Conservation (phyloP, 2,797 vertebrate species). For the Oophaga sylvatica region DNA sequence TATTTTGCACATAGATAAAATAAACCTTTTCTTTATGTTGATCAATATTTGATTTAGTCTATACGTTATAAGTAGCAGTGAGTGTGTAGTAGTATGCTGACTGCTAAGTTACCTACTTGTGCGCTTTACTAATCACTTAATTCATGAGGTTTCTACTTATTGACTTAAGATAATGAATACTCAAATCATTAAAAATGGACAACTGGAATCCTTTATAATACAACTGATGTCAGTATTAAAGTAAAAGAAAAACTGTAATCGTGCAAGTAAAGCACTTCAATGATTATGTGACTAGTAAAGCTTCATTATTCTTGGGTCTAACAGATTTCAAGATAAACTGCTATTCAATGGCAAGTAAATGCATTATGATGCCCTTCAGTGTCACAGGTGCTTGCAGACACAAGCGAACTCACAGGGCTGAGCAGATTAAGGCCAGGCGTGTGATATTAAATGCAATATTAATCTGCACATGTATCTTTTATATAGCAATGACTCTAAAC, state of each 20-base stretch:
- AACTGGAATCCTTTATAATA: constrained; percentile 78
- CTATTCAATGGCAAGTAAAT: constrained; percentile 67
- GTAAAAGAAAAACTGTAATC: constrained; percentile 65
- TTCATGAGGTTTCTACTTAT: constrained; percentile 83
- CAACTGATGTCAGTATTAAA: constrained; percentile 86
- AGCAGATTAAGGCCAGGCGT: constrained; percentile 79
- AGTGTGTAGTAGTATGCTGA: constrained; percentile 84
- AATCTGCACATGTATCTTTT: constrained; percentile 77
- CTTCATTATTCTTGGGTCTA: constrained; percentile 76
- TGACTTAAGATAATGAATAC: constrained; percentile 79
- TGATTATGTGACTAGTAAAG: constrained; percentile 89
- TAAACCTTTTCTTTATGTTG: constrained; percentile 73
- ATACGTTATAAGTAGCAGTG: constrained; percentile 73
- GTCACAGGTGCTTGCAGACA: constrained; percentile 24
- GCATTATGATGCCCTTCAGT: constrained; percentile 48
- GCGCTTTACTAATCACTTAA: constrained; percentile 92
- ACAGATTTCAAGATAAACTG: constrained; percentile 77
- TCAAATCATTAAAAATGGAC: constrained; percentile 79
- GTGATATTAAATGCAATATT: constrained; percentile 81
- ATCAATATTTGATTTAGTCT: constrained; percentile 78
- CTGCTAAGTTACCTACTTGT: constrained; percentile 84
- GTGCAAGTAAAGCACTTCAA: constrained; percentile 80
- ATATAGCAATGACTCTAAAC: constrained; percentile 76
- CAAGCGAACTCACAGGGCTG: constrained; percentile 75
- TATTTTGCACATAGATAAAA: constrained; percentile 80